Evolutionary conservation across 2,797 vertebrate species (phyloP).

Genomic region (Discoglossus pictus): DNA sequence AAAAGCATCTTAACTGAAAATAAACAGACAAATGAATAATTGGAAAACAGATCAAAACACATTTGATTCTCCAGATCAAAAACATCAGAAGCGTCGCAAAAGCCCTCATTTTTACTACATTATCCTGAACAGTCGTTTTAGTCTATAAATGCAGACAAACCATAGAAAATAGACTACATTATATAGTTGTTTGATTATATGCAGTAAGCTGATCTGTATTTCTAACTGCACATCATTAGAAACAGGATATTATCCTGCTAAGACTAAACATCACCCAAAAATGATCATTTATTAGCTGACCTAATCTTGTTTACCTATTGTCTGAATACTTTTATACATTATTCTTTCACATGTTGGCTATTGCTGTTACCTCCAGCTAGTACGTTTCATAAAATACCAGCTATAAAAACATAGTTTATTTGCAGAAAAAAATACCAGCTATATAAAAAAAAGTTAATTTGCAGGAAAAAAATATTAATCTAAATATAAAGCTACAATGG

Average conservation of each 20-base stretch:
- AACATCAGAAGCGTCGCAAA: slow-evolving; percentile 17
- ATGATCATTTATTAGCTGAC: not conserved
- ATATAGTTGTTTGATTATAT: slow-evolving; percentile 44
- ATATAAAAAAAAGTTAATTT: too few species aligned
- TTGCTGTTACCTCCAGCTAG: too few species aligned
- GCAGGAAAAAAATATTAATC: too few species aligned
- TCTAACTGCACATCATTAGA: slow-evolving; percentile 56
- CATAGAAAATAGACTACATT: slow-evolving; percentile 51
- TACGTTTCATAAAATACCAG: too few species aligned
- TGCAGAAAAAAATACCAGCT: too few species aligned
- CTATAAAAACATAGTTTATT: too few species aligned
- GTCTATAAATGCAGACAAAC: slow-evolving; percentile 34
- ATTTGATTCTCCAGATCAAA: slow-evolving; percentile 57
- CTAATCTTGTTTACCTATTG: not conserved
- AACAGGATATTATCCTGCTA: slow-evolving; percentile 53
- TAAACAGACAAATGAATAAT: slow-evolving; percentile 61
- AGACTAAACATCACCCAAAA: slow-evolving; percentile 54
- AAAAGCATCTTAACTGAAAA: slow-evolving; percentile 65
- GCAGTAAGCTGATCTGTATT: slow-evolving; percentile 45
- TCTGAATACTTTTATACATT: not conserved
- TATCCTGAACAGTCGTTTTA: slow-evolving; percentile 47
- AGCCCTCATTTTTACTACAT: slow-evolving; percentile 25
- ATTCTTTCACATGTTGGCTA: too few species aligned
- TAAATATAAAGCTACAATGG: too few species aligned
- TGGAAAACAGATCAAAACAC: slow-evolving; percentile 55